Conservation (phyloP, 2,888 invertebrate species). For the Clostera curtula region DNA sequence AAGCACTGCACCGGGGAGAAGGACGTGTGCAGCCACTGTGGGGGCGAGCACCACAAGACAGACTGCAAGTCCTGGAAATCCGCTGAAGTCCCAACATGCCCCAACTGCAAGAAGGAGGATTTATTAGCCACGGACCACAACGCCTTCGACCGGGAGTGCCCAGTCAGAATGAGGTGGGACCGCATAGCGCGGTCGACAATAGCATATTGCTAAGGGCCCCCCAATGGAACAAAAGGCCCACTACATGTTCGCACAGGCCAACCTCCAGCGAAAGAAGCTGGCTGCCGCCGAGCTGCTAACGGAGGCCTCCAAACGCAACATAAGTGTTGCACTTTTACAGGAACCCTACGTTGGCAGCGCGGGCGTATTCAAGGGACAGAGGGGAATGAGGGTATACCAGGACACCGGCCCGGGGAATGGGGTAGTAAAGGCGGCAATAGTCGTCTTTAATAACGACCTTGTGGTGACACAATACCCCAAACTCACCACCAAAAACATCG, state of each 20-base stretch:
- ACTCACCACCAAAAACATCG: not conserved
- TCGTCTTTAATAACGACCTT: not conserved
- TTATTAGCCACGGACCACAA: conserved; percentile 1
- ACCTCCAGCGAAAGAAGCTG: too few species aligned
- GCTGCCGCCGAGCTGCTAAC: too few species aligned
- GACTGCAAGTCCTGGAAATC: conserved; percentile 4
- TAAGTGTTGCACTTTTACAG: too few species aligned
- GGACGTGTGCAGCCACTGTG: conserved; percentile 16
- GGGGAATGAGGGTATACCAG: not conserved
- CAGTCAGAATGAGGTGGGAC: not conserved
- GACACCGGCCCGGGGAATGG: not conserved
- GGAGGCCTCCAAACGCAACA: too few species aligned
- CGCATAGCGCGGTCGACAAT: not conserved
- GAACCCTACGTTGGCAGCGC: too few species aligned
- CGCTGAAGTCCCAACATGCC: not conserved
- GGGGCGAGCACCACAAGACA: conserved; percentile 8
- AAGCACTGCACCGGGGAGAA: conserved; percentile 9
- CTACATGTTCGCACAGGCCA: too few species aligned
- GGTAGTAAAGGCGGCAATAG: too few species aligned
- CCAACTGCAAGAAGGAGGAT: not conserved
- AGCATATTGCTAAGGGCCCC: not conserved
- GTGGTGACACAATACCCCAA: not conserved
- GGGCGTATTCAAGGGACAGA: too few species aligned
- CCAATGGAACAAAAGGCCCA: too few species aligned
- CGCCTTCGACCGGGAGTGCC: conserved; percentile 2